Percentiles rank a stretch among this genome's conserved stretches.
phyloP scores from a whole-genome alignment of 2,888 invertebrate genomes.

The Melipona bicolor region DNA sequence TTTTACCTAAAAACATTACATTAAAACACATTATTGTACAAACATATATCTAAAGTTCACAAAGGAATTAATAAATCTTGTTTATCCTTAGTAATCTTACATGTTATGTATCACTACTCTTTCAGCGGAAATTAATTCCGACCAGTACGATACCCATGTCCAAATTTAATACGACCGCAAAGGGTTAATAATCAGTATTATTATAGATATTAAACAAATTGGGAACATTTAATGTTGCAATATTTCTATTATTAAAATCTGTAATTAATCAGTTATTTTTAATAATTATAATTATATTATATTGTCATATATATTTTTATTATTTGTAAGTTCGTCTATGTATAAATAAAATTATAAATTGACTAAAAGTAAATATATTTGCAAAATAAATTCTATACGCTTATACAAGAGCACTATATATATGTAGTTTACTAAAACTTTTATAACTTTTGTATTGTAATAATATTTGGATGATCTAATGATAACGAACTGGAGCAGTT shows the following conservation, averaged over 20 bases:
- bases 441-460: neutral
- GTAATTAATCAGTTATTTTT: slow-evolving; percentile 9
- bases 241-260: slow-evolving; percentile 10
- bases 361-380: neutral
- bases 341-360: slow-evolving; percentile 4
- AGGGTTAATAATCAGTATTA: slow-evolving; percentile 18
- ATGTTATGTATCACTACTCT: too few relatives aligned
- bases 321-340: slow-evolving; percentile 3
- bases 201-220: neutral
- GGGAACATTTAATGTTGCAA: neutral
- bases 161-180: too few relatives aligned
- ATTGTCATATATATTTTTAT: neutral
- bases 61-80: too few relatives aligned
- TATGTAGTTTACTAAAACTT: neutral
- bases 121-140: too few relatives aligned
- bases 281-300: neutral
- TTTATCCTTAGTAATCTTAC: too few relatives aligned
- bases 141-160: too few relatives aligned
- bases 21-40: too few relatives aligned
- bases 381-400: slow-evolving; percentile 4
- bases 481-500: slow-evolving; percentile 31
- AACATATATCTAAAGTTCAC: too few relatives aligned
- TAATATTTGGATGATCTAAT: slow-evolving; percentile 3
- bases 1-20: too few relatives aligned
- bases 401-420: neutral